Evolutionary conservation across 30 jellyfish, hydroid and myxozoan genomes (phyloP), one percentile per base, ranked within the genome.

Genomic region (Cassiopea andromeda): DNA sequence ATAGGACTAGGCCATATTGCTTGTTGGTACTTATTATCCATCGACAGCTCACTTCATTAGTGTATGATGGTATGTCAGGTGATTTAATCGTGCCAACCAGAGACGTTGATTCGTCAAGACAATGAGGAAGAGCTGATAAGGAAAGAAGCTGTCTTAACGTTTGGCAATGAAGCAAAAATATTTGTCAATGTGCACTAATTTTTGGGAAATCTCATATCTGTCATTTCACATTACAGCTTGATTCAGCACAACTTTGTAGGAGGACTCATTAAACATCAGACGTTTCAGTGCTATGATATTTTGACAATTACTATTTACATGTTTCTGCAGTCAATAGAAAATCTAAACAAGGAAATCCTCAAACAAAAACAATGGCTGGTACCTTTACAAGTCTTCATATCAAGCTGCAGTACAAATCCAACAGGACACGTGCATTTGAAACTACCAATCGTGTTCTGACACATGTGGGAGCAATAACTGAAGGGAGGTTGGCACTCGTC

Each of bases 401-500:
- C 97, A 7, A 64, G 69, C 57, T 90, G 91, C 44, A 94, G 73
- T 15, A 94, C 66, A 77, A 60, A 94, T 9, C 98, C 98, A 48
- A 84, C 70, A 10, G 88, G 82, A 60, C 98, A 94, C 45, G 94
- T 85, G 84, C 98, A 94, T 74, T 77, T 67, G 88, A 47, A 94
- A 46, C 97, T 79, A 43, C 98, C 98, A 73, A 72, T 48, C 54
- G 87, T 77, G 87, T 94, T 94, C 49, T 82, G 89, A 75, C 98
- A 94, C 0, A 67, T 60, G 45, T 94, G 98, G 1, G 92, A 74
- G 66, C 98, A 94, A 12, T 87, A 94, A 57, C 69, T 76, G 64
- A 68, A 72, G 16, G 93, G 96, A n/a, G 83, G 64, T 1, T 48
- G 84, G 79, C 98, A 94, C 80, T 94, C 98, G 47, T 94, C 97